phyloP scores from a whole-genome alignment of 2,797 vertebrate species.

The Carcharodon carcharias region DNA sequence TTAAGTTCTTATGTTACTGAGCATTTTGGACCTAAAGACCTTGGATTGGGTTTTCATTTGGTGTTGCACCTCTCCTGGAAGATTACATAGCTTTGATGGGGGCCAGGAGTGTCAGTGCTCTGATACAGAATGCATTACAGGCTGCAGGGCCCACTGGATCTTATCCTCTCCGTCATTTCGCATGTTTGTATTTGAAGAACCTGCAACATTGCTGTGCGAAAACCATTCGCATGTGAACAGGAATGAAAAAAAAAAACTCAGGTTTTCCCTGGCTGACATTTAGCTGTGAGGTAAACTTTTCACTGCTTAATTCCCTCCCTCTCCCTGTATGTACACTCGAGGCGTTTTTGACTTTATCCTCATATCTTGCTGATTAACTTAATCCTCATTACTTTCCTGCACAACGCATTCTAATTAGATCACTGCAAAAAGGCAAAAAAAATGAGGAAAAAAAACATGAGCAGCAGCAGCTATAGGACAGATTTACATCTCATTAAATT shows the following conservation, averaged over 20 bases:
- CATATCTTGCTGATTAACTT: slow-evolving; percentile 62
- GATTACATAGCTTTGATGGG: too few relatives aligned
- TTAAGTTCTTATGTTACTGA: not conserved
- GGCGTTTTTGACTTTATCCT: slow-evolving; percentile 56
- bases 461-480: slow-evolving; percentile 66
- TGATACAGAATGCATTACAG: not conserved
- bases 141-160: not conserved
- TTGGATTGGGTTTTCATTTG: not conserved
- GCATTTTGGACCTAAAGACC: not conserved
- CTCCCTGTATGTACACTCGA: slow-evolving; percentile 8
- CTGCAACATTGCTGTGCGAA: not conserved
- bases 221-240: not conserved
- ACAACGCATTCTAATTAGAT: slow-evolving; percentile 72
- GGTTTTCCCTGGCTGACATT: slow-evolving; percentile 19
- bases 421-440: slow-evolving; percentile 57
- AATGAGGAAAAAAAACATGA: slow-evolving; percentile 40
- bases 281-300: slow-evolving; percentile 12
- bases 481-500: slow-evolving; percentile 79
- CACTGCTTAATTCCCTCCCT: slow-evolving; percentile 20
- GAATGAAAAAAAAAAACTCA: not conserved
- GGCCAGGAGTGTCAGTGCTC: not conserved
- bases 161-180: not conserved
- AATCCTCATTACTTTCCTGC: slow-evolving; percentile 74
- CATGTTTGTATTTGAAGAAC: not conserved
- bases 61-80: not conserved